phyloP scores from a whole-genome alignment of 2,113 vertebrate species.

The Oryzias melastigma region DNA sequence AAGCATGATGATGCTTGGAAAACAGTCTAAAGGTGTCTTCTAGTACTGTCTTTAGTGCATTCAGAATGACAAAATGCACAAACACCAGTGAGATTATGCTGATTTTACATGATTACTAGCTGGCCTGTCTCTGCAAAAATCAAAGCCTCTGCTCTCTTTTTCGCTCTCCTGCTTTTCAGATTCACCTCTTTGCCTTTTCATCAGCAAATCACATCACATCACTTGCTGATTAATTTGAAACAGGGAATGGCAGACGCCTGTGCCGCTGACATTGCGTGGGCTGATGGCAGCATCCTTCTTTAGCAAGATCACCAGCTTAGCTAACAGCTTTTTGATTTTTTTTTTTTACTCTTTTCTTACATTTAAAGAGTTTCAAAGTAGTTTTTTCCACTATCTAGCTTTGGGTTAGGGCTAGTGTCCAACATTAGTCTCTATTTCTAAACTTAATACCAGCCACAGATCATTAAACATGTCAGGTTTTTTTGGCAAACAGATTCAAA shows the following conservation, averaged over 20 bases:
- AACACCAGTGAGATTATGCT: no score
- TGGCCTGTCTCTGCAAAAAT: not conserved
- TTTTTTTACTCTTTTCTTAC: slow-evolving; percentile 28
- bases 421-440: not conserved
- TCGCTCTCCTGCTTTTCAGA: slow-evolving; percentile 4
- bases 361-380: slow-evolving; percentile 15
- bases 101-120: no score
- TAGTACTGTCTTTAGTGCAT: no score
- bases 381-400: not conserved
- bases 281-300: slow-evolving; percentile 16
- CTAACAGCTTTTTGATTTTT: slow-evolving; percentile 16
- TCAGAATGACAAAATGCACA: no score
- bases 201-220: slow-evolving; percentile 22
- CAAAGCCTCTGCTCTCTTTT: slow-evolving; percentile 6
- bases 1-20: no score
- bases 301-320: slow-evolving; percentile 25
- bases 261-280: slow-evolving; percentile 41
- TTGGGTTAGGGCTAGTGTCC: not conserved
- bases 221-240: slow-evolving; percentile 40
- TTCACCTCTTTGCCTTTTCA: slow-evolving; percentile 1
- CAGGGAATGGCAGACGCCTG: slow-evolving; percentile 22
- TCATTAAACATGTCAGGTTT: not conserved
- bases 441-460: not conserved
- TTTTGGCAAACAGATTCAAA: slow-evolving; percentile 8
- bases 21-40: no score